phyloP scores from a whole-genome alignment of 2,888 invertebrate species.

The Eledone cirrhosa region DNA sequence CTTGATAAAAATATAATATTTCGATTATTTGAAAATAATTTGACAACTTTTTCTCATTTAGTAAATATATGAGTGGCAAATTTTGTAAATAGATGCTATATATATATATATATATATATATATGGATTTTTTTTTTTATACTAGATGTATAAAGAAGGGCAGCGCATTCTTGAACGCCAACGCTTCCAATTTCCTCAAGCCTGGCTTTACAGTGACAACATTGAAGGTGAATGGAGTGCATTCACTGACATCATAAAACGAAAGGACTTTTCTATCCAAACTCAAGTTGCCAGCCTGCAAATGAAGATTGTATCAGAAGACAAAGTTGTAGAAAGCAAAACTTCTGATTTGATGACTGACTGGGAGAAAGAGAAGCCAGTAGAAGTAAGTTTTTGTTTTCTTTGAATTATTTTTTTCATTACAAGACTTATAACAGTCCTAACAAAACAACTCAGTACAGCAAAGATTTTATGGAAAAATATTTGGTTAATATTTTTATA shows the following conservation, averaged over 20 bases:
- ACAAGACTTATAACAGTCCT: neutral
- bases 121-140: slow-evolving; percentile 33
- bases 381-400: slow-evolving; percentile 69
- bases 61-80: too few species aligned
- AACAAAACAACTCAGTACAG: neutral
- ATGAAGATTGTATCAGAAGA: slow-evolving; percentile 99
- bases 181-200: slow-evolving; percentile 96
- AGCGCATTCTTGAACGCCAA: slow-evolving; percentile 94
- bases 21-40: too few species aligned
- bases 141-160: slow-evolving; percentile 92
- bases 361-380: slow-evolving; percentile 99
- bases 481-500: too few species aligned
- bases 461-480: neutral
- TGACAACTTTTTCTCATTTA: too few species aligned
- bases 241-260: slow-evolving; percentile 98
- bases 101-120: too few species aligned
- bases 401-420: neutral
- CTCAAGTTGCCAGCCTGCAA: slow-evolving; percentile 75
- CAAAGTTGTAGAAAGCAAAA: slow-evolving; percentile 94
- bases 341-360: slow-evolving; percentile 89
- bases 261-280: slow-evolving; percentile 80
- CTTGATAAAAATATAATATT: too few species aligned
- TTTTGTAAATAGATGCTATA: too few species aligned
- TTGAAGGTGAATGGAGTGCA: slow-evolving; percentile 99
- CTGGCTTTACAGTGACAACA: slow-evolving; percentile 98